Evolutionary conservation across 1,140 invertebrate species (phyloP).

Genomic region (Sminthurinus signatus): DNA sequence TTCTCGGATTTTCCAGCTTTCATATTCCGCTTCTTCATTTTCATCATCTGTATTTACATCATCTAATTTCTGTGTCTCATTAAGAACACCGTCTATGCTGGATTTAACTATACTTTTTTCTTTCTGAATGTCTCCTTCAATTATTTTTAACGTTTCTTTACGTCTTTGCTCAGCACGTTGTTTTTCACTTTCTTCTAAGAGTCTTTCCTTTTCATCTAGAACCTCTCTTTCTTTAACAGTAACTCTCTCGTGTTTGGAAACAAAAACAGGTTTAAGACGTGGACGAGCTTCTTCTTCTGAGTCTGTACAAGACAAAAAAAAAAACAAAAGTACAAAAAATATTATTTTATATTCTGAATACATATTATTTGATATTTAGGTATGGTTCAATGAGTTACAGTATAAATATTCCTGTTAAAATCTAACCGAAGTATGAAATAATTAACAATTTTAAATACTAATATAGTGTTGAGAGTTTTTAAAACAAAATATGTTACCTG

Average conservation of each 20-base stretch:
- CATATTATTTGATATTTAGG: too few relatives aligned
- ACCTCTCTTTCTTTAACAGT: slow-evolving; percentile 92
- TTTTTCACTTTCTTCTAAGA: slow-evolving; percentile 68
- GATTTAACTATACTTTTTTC: slow-evolving; percentile 51
- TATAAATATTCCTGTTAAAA: too few relatives aligned
- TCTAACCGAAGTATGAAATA: too few relatives aligned
- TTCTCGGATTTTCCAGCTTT: slow-evolving; percentile 95
- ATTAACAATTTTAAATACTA: too few relatives aligned
- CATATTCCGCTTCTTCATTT: slow-evolving; percentile 93
- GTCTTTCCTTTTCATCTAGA: slow-evolving; percentile 75
- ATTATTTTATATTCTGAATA: too few relatives aligned
- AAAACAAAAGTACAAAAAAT: slow-evolving; percentile 1
- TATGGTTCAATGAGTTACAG: too few relatives aligned
- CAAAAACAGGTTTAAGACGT: slow-evolving; percentile 93
- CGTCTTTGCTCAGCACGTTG: slow-evolving; percentile 74
- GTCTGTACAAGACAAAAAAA: slow-evolving; percentile 46
- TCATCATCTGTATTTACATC: slow-evolving; percentile 96
- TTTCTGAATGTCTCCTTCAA: slow-evolving; percentile 81
- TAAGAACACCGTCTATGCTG: slow-evolving; percentile 46
- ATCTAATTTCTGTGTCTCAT: slow-evolving; percentile 54
- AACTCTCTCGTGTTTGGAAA: slow-evolving; percentile 86
- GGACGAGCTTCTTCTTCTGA: slow-evolving; percentile 82
- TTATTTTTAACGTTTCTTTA: slow-evolving; percentile 76
- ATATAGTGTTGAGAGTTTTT: too few relatives aligned
- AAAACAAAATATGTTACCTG: slow-evolving; percentile 48